Base-by-base conservation (phyloP, 2,888 invertebrate species). In the Andrena marginata region DNA sequence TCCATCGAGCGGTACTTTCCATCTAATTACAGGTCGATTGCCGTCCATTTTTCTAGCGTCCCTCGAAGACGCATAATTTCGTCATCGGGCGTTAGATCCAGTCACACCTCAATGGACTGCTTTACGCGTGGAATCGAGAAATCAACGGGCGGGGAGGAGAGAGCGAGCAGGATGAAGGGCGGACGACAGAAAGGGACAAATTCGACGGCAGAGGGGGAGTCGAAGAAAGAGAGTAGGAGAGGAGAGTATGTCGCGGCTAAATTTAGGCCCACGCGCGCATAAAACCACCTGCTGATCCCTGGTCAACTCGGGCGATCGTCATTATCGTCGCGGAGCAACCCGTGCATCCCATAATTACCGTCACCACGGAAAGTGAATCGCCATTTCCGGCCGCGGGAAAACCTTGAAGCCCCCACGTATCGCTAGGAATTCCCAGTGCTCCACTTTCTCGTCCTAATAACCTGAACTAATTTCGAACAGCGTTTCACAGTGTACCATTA, bases 261-360 rank as follows among this genome's bases (percentile, higher is more conserved):
- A 89, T 88, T 89, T 89, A 86, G 77, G 77, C 79, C 84, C 89
- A 84, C 81, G 87, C 83, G 74, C 64, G 67, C 73, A 72, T 64
- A 81, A 70, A 84, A 84, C 83, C 85, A 85, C 89, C 85, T 90
- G 90, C 89, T 88, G 82, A 85, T 86, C 72, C 68, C 71, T 80
- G 67, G 68, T 31, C 59, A 68, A 79, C 80, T 68, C 48, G 60
- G 71, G 71, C 75, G 68, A 80, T 82, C 49, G 68, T 64, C 56
- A 75, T 82, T 84, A 79, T 69, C 60, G 64, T 75, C 64, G 51
- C 64, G 59, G 26, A 16, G 65, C 65, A 33, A 62, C 64, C 64
- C 48, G 67, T 62, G 35, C 73, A 60, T 72, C 35, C 49, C 67
- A 51, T 60, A 60, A 83, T 73, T 78, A 62, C 26, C 33, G 48